Base-by-base conservation (phyloP, 2,113 vertebrate species). In the Solenodon paradoxus region DNA sequence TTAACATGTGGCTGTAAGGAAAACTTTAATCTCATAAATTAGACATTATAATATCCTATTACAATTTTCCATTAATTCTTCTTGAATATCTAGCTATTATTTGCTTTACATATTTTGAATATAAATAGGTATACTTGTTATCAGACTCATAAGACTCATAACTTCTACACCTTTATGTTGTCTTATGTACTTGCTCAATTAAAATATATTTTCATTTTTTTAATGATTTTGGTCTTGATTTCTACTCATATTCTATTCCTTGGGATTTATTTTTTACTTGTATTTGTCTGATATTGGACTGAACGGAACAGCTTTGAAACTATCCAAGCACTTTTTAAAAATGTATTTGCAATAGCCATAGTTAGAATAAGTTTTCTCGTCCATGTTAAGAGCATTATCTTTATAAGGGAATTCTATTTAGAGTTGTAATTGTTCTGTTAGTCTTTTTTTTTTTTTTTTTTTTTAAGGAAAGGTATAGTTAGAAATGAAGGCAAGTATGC, bases 241-340 rank as follows among this genome's bases (percentile, higher is more conserved):
- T 85, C 32, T 63, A 77, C 20, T 40, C 57, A 30, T 5, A 26
- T 59, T 51, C 53, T 80, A 59, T 64, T 10, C 8, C 2, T 77
- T 84, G 32, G 24, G 12, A 69, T 71, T 71, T 49, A 59, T 49
- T 72, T 87, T 90, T 35, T 9, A 45, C 47, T 90, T 94, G 12
- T 2, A 82, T 87, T 96, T 87, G 57, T 78, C 75, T 86, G 38
- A 82, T 68, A 74, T 28, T 87, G 26, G 30, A 83, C 20, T 94
- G 49, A 16, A n/a, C n/a, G n/a, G n/a, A n/a, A n/a, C n/a, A n/a
- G n/a, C n/a, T n/a, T n/a, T n/a, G n/a, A n/a, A n/a, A n/a, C n/a
- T n/a, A n/a, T n/a, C n/a, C n/a, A n/a, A n/a, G n/a, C n/a, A n/a
- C n/a, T n/a, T n/a, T n/a, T n/a, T n/a, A n/a, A n/a, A n/a, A n/a